Conservation (phyloP, 1,140 invertebrate species). For the Carposina sasakii region DNA sequence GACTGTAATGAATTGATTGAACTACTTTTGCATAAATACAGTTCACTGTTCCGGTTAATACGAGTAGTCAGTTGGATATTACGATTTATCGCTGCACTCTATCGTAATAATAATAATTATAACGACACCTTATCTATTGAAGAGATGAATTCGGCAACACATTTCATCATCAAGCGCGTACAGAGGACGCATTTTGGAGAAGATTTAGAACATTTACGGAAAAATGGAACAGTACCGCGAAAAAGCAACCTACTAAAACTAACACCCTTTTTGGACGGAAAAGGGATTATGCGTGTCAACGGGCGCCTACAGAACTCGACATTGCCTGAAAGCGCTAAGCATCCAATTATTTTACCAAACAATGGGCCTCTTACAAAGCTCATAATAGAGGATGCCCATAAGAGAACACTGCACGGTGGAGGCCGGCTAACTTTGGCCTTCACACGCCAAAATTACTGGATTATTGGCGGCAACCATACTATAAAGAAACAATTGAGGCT, state of each 20-base stretch:
- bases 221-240: background rate
- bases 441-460: conserved; percentile 27
- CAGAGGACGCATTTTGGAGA: background rate
- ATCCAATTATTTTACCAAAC: conserved; percentile 24
- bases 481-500: background rate
- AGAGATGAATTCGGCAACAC: background rate
- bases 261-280: conserved; percentile 38
- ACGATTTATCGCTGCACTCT: background rate
- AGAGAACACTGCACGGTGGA: conserved; percentile 29
- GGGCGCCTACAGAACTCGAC: conserved; percentile 35
- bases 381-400: conserved; percentile 30
- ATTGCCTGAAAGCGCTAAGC: conserved; percentile 33
- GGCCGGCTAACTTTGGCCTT: conserved; percentile 19
- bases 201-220: background rate
- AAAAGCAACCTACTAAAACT: conserved; percentile 14
- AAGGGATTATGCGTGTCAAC: conserved; percentile 46
- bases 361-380: conserved; percentile 10
- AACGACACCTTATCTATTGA: background rate
- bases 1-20: background rate
- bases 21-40: background rate
- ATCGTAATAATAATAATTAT: background rate
- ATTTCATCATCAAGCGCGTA: background rate
- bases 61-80: background rate
- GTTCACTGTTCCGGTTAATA: background rate
- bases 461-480: conserved; percentile 2